Conservation (phyloP, 2,888 invertebrate genomes). For the Gasteruption jaculator region DNA sequence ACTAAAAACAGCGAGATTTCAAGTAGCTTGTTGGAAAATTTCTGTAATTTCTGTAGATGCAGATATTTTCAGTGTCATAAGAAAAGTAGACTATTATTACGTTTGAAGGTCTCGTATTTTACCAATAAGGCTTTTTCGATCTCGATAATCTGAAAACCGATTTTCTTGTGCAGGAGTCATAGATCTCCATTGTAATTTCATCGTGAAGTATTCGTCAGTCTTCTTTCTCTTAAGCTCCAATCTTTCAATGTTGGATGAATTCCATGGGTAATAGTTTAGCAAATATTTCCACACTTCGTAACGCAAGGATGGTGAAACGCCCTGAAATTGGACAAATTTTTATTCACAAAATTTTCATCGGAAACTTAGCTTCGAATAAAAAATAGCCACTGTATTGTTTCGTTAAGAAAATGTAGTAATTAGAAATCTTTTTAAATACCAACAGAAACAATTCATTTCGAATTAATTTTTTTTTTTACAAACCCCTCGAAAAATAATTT, state of each 20-base stretch:
- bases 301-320: constrained; percentile 71
- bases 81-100: too few species aligned
- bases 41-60: too few species aligned
- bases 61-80: too few species aligned
- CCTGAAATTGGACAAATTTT: constrained; percentile 55
- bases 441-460: too few species aligned
- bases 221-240: constrained; percentile 66
- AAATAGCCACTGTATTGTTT: neutral
- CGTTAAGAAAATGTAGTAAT: neutral
- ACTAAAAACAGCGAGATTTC: too few species aligned
- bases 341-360: constrained; percentile 1
- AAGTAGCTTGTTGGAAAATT: too few species aligned
- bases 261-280: constrained; percentile 83
- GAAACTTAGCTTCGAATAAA: too few species aligned
- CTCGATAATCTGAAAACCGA: constrained; percentile 82
- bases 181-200: constrained; percentile 96
- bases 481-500: constrained; percentile 88
- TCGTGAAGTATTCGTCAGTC: constrained; percentile 83
- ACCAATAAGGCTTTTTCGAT: constrained; percentile 87
- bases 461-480: constrained; percentile 39
- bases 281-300: constrained; percentile 93
- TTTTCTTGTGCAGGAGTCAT: constrained; percentile 84
- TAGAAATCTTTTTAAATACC: neutral
- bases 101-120: too few species aligned
- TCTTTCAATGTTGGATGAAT: constrained; percentile 69